These are phyloP conservation scores for Eciton burchellii DNA, from an alignment of 1,140 invertebrate genomes.

Conservation along the genomic window DNA sequence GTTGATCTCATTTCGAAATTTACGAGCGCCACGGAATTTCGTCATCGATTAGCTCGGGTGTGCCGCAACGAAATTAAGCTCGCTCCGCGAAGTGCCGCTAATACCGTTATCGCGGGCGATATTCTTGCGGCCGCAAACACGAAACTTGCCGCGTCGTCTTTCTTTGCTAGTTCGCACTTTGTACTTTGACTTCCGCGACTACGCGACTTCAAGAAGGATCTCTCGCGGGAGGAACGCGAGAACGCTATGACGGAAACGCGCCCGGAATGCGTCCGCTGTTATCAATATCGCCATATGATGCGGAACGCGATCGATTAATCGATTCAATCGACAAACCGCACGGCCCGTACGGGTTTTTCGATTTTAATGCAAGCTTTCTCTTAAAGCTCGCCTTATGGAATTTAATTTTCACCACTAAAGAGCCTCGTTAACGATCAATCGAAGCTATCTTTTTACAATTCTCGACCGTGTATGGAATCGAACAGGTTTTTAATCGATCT, in stretches of 20 bases:
- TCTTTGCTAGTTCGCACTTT: neutral
- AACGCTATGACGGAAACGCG: constrained; percentile 8
- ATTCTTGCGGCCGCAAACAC: constrained; percentile 22
- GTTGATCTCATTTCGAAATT: constrained; percentile 54
- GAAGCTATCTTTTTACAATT: neutral
- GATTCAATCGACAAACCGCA: neutral
- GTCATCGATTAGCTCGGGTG: constrained; percentile 49
- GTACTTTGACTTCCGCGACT: neutral
- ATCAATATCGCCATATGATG: neutral
- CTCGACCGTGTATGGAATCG: no score
- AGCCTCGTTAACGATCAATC: neutral
- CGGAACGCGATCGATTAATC: neutral
- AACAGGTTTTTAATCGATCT: neutral
- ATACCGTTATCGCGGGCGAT: constrained; percentile 40
- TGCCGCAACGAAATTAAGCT: constrained; percentile 51
- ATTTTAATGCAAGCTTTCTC: neutral
- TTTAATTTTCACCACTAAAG: neutral
- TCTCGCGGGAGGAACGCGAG: neutral
- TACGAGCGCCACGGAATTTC: constrained; percentile 47
- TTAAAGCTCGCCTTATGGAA: neutral
- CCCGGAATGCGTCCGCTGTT: neutral
- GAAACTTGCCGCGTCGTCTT: constrained; percentile 16
- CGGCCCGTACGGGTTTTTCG: neutral
- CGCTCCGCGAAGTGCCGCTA: constrained; percentile 30
- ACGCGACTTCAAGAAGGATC: neutral